These are phyloP conservation scores for Drosophila novamexicana DNA, from an alignment of 1,140 invertebrate species.

Conservation along the genomic window DNA sequence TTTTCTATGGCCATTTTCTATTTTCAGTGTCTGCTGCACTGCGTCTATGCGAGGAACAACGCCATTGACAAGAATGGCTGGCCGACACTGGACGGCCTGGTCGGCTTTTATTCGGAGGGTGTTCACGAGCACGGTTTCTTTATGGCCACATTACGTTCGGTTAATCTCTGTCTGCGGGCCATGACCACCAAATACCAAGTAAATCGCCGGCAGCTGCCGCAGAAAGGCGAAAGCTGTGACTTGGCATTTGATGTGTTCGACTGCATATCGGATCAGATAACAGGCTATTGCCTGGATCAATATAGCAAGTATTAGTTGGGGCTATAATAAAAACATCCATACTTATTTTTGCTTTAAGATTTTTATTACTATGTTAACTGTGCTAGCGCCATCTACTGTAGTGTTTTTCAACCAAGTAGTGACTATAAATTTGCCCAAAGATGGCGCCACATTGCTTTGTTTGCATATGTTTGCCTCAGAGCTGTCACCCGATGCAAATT, in stretches of 20 bases:
- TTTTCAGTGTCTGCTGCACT: slow-evolving; percentile 79
- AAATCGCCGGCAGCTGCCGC: slow-evolving; percentile 76
- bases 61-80: slow-evolving; percentile 85
- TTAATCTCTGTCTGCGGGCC: slow-evolving; percentile 87
- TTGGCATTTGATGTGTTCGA: slow-evolving; percentile 90
- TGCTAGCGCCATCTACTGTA: slow-evolving; percentile 6
- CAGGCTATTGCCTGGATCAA: slow-evolving; percentile 86
- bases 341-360: neutral
- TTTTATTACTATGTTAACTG: neutral
- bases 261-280: slow-evolving; percentile 90
- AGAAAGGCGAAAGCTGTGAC: slow-evolving; percentile 88
- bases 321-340: neutral
- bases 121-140: slow-evolving; percentile 89
- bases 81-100: slow-evolving; percentile 88
- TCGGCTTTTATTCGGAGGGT: slow-evolving; percentile 89
- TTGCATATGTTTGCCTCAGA: neutral
- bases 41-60: slow-evolving; percentile 81
- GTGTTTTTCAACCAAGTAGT: neutral
- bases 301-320: slow-evolving; percentile 63
- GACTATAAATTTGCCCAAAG: neutral
- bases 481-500: neutral
- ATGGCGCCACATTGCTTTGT: slow-evolving; percentile 17
- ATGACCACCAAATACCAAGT: slow-evolving; percentile 84
- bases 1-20: neutral
- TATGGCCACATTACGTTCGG: slow-evolving; percentile 88